Evolutionary conservation across 2,888 invertebrate species (phyloP), one percentile per base, ranked within the genome.

Genomic region (Catocala sponsa): DNA sequence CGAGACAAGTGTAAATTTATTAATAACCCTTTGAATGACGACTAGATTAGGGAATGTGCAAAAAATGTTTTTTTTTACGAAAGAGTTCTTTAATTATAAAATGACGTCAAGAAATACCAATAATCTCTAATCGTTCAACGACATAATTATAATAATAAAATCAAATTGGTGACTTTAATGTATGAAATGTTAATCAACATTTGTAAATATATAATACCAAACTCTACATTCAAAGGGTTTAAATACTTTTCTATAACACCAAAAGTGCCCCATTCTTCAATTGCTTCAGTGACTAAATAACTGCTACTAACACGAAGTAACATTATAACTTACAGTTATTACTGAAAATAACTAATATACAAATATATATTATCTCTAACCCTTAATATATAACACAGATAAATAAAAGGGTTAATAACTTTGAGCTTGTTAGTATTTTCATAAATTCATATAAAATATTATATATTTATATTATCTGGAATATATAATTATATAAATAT

Each of bases 251-350:
- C 5, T 9, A 38, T 44, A 51, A 44, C 15, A 57, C 38, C 44
- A 51, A 44, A 51, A 58, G 51, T 52, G 41, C 46, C 43, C 13
- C 25, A 57, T 43, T 47, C 35, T 44, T 44, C 6, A 57, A 25
- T 57, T 35, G 51, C 35, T 48, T 48, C 48, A 11, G 10, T 43
- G 43, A 25, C 15, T 42, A 32, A 52, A 42, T 38, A 38, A 44
- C 4, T 44, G 46, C 46, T 46, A 15, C 46, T 46, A 46, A 46
- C 15, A 46, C 15, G 2, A 15, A 15, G 15, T 38, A 38, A 38
- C 35, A 1, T 38, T 38, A 38, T 38, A 46, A 46, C 7, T 7
- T 44, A 13, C 25, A 25, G 25, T 44, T 44, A 9, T 38, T 5
- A 9, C 38, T 38, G 12, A 12, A 44, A 4, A 46, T 15, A 13